Percentiles rank a stretch among this genome's conserved stretches.
phyloP scores from a whole-genome alignment of 2,113 vertebrate species.

The Coregonus clupeaformis region DNA sequence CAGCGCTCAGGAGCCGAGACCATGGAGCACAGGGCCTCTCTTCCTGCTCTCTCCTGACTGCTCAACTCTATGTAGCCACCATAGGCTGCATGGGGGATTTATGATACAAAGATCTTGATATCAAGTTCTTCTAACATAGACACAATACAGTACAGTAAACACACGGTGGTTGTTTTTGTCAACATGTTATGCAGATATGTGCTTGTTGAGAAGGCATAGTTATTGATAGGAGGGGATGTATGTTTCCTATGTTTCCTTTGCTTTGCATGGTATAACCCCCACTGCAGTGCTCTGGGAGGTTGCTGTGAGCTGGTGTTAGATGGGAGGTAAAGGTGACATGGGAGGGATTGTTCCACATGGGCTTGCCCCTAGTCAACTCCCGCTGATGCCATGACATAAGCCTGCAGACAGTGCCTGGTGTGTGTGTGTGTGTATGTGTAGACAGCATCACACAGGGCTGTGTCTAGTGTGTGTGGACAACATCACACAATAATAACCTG shows the following conservation, averaged over 20 bases:
- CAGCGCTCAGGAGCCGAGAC: slow-evolving; percentile 59
- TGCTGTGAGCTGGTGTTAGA: background rate
- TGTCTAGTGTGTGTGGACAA: slow-evolving; percentile 26
- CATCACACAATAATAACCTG: slow-evolving; percentile 50
- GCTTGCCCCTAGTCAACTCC: background rate
- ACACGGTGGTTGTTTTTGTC: background rate
- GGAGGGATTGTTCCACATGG: background rate
- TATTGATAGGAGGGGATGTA: background rate
- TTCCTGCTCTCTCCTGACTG: slow-evolving; percentile 25
- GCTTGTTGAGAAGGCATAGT: background rate
- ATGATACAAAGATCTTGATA: background rate
- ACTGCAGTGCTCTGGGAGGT: too few species aligned
- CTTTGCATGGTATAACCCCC: background rate
- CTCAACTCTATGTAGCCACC: background rate
- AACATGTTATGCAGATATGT: background rate
- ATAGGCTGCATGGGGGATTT: background rate
- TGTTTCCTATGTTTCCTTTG: background rate
- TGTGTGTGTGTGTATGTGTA: slow-evolving; percentile 18
- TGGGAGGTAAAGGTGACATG: background rate
- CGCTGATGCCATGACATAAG: slow-evolving; percentile 45
- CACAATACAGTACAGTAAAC: too few species aligned
- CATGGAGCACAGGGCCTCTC: slow-evolving; percentile 61
- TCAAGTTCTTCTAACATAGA: too few species aligned
- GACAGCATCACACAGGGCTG: slow-evolving; percentile 7
- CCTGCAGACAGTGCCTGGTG: slow-evolving; percentile 29